Evolutionary conservation across 2,113 vertebrate species (phyloP).

Genomic region (Menura novaehollandiae): DNA sequence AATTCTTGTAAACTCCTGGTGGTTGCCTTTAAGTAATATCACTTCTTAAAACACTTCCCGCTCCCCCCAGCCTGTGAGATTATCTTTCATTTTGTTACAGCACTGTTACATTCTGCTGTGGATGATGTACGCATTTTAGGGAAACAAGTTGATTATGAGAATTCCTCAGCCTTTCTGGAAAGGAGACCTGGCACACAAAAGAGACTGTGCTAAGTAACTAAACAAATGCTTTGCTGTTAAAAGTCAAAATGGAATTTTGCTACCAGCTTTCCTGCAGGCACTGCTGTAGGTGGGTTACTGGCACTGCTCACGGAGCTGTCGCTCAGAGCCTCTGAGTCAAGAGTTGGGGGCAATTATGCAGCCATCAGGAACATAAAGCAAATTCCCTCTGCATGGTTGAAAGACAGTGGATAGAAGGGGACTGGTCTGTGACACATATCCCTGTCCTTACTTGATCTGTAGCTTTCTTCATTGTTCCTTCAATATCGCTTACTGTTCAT

Average conservation of each 20-base stretch:
- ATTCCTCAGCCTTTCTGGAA: background rate
- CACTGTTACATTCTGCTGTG: background rate
- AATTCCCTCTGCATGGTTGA: background rate
- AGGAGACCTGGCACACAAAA: background rate
- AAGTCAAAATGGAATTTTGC: background rate
- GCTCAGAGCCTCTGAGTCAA: background rate
- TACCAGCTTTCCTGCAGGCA: background rate
- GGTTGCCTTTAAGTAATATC: conserved; percentile 38
- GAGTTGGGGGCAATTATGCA: background rate
- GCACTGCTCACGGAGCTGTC: background rate
- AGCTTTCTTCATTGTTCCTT: background rate
- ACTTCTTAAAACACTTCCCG: conserved; percentile 12
- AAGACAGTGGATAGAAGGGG: background rate
- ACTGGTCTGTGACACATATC: background rate
- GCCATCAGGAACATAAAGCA: background rate
- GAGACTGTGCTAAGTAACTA: background rate
- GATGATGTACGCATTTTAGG: background rate
- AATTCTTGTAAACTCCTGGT: conserved; percentile 59
- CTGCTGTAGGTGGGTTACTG: background rate
- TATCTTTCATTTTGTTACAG: background rate
- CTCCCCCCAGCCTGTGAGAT: background rate
- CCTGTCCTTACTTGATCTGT: background rate
- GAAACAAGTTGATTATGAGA: background rate
- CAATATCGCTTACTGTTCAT: background rate
- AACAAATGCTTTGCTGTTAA: background rate